Base-by-base conservation (phyloP, 2,888 invertebrate genomes). In the Geophilus truncorum region DNA sequence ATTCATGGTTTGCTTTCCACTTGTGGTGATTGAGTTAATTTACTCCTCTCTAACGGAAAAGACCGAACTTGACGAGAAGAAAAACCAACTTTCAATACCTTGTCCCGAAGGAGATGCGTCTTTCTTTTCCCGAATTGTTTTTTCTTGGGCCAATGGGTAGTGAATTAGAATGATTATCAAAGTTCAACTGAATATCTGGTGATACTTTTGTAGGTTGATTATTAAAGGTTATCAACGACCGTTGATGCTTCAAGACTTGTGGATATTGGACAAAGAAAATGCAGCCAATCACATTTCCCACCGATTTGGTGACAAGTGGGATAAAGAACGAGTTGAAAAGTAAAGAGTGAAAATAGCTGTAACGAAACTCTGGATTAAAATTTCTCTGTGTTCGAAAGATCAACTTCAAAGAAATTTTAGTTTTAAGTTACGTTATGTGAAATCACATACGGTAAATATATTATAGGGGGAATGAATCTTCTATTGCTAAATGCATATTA, bases 61-160 rank as follows among this genome's bases (percentile, higher is more conserved):
- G 28, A 28, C 0, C 15, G 70, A 28, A 15, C 28, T 70, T 70
- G 70, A 70, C 12, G 70, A 28, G 0, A 1, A 70, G 0, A 70
- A 70, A 10, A 70, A 15, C 25, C 25, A 28, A 28, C 25, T 1
- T 12, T 25, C 70, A 28, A 28, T 70, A 28, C 78, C 78, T 21
- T 78, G 78, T 45, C 78, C 78, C n/a, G 78, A 78, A 78, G 23
- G 36, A 21, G 45, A 6, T n/a, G 78, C 78, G n/a, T 78, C 78
- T 21, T 78, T 78, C 28, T 78, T 45, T 45, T 78, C 78, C 10
- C 18, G 78, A 23, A 78, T 78, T 25, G 40, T 45, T 1, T 78
- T 78, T 45, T 36, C 40, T 23, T 78, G 78, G 78, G 78, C 23
- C 40, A 45, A 78, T 45, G 78, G 45, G 78, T n/a, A n/a, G n/a